These are phyloP conservation scores for Masnerella sp. DNA, from an alignment of 2,888 invertebrate species.

Conservation along the genomic window DNA sequence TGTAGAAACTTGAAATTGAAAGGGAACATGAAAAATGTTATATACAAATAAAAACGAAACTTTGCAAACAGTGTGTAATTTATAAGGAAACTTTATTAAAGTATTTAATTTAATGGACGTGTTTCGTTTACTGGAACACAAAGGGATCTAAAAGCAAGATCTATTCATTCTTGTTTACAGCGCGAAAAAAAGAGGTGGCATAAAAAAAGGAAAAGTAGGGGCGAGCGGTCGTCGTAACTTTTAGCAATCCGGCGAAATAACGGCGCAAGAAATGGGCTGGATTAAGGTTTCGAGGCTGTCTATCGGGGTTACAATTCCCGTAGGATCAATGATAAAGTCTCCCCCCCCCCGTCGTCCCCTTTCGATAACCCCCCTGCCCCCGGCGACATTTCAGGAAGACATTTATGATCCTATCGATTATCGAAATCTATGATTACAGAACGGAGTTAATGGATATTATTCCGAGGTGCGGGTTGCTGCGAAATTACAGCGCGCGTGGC, in stretches of 20 bases:
- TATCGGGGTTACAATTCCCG: conserved; percentile 44
- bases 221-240: conserved; percentile 38
- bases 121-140: conserved; percentile 12
- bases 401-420: conserved; percentile 57
- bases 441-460: conserved; percentile 53
- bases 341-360: not conserved
- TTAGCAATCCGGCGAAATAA: conserved; percentile 42
- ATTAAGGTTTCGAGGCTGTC: conserved; percentile 44
- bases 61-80: too few species aligned
- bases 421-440: conserved; percentile 54
- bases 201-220: conserved; percentile 28
- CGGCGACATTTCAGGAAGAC: conserved; percentile 43
- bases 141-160: not conserved
- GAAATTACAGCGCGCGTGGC: conserved; percentile 47
- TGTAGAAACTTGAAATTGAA: too few species aligned
- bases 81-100: too few species aligned
- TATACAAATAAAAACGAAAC: too few species aligned
- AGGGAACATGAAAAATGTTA: too few species aligned
- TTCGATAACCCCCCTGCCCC: not conserved
- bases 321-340: conserved; percentile 37
- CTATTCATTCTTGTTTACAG: conserved; percentile 25
- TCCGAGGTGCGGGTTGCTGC: conserved; percentile 26
- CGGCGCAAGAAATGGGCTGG: conserved; percentile 43
- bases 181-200: conserved; percentile 1
- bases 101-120: conserved; percentile 23